Conservation (phyloP, 30 jellyfish, hydroid and myxozoan species). For the Pelagia noctiluca region DNA sequence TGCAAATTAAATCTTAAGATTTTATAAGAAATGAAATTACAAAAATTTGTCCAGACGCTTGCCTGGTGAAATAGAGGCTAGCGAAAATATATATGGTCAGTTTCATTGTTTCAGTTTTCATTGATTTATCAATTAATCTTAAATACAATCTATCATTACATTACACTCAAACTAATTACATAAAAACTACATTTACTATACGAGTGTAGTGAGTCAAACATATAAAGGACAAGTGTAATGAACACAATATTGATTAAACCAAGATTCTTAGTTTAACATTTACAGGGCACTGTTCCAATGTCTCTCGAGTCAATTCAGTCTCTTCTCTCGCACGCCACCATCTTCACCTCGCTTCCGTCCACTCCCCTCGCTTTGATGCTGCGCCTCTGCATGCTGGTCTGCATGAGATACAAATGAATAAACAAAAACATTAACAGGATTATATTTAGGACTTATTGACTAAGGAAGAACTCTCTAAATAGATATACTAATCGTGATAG, state of each 20-base stretch:
- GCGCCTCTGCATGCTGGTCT: neutral
- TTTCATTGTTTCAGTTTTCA: neutral
- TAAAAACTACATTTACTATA: neutral
- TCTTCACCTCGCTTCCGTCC: too few relatives aligned
- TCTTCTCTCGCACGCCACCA: too few relatives aligned
- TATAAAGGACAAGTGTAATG: neutral
- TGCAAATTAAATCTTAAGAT: too few relatives aligned
- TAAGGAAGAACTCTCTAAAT: neutral
- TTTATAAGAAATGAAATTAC: too few relatives aligned
- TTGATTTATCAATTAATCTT: neutral
- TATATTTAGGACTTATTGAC: neutral
- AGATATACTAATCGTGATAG: neutral
- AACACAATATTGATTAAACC: neutral
- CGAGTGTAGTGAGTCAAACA: neutral
- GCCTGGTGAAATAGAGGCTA: too few relatives aligned
- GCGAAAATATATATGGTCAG: too few relatives aligned
- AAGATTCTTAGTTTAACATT: neutral
- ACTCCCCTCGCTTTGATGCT: too few relatives aligned
- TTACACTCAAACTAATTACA: neutral
- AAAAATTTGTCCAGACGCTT: too few relatives aligned
- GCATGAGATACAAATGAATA: neutral
- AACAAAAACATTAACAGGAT: neutral
- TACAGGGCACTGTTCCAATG: too few relatives aligned
- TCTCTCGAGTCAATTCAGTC: too few relatives aligned
- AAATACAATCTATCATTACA: neutral